Base-by-base conservation (phyloP, 2,888 invertebrate species). In the Lasioglossum malachurum region DNA sequence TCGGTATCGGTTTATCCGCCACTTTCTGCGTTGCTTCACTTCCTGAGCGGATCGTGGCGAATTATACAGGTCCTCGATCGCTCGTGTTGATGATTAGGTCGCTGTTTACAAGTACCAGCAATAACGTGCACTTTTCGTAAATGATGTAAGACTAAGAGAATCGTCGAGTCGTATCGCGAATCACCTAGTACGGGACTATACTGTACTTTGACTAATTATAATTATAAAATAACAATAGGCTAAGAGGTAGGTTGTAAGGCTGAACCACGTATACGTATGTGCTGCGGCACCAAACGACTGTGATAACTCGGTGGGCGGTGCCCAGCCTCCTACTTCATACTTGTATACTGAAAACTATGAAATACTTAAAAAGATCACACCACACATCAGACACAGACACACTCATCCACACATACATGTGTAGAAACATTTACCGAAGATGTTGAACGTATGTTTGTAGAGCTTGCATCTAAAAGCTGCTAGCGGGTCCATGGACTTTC, bases 251-350 rank as follows among this genome's bases (percentile, higher is more conserved):
- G 94, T 92, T 92, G 91, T 95, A 95, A 95, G 95, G 95, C 95
- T 95, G 94, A 95, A 95, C 95, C 95, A 95, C 94, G 95, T 95
- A 95, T 95, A 95, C 95, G 95, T 95, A 95, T 95, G 95, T 95
- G 95, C 95, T 95, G 95, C 95, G 95, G 95, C 95, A 95, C 95
- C 95, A 95, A 93, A 94, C 95, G 91, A 95, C 95, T 95, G 95
- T 95, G 95, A 95, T 95, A 95, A 93, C 95, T 95, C 95, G 95
- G 95, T 95, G 95, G 95, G 95, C 95, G 95, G 95, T 95, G 95
- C 95, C 95, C 95, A 94, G 95, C 95, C 95, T 95, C 95, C 95
- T 95, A 95, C 95, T 95, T 95, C 95, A 94, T 94, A 94, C 94
- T 95, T 95, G 94, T 94, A 95, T 94, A 94, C 94, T 92, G 90